Base-by-base conservation (phyloP, 2,113 vertebrate genomes). In the Dryoscopus gambensis region DNA sequence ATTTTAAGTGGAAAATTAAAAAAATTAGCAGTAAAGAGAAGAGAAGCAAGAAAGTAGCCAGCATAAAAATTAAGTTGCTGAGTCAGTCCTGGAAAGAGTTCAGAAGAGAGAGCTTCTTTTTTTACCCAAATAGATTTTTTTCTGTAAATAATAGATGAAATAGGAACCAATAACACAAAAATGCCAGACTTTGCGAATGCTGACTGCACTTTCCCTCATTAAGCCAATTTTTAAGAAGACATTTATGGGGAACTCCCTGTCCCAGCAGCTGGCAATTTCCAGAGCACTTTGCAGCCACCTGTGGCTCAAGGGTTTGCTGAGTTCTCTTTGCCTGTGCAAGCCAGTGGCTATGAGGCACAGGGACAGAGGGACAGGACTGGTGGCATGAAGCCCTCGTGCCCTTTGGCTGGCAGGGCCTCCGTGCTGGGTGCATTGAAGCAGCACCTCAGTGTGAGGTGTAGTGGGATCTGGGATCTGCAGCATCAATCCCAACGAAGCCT, bases 1-100 rank as follows among this genome's bases (percentile, higher is more conserved):
- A 95, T 92, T 97, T 95, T 96, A 96, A 96, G 95, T 82, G 92
- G 96, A 97, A 97, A 98, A 97, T 97, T 97, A 5, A 84, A 85
- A 86, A 94, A 89, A 81, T 37, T 75, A 93, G 68, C 71, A 83
- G n/a, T 81, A 73, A 90, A 46, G 83, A 62, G 82, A 65, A 85
- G 84, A 82, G 73, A 78, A 77, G 59, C 63, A 90, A 92, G 77
- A 93, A 89, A 84, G 73, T 79, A 84, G 57, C 78, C 85, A 80
- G 59, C 68, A 42, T 74, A 89, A 88, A 93, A 94, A 53, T 56
- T 39, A 64, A 93, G 70, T 62, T 84, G 85, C 95, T 81, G 87
- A 94, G 82, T 95, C 94, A 94, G 96, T 95, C 42, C 37, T 78
- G 67, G 60, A 91, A 93, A 62, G 73, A 87, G 67, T 91, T 95